Base-by-base conservation (phyloP, 2,797 vertebrate genomes). In the Euphonia xanthogaster region DNA sequence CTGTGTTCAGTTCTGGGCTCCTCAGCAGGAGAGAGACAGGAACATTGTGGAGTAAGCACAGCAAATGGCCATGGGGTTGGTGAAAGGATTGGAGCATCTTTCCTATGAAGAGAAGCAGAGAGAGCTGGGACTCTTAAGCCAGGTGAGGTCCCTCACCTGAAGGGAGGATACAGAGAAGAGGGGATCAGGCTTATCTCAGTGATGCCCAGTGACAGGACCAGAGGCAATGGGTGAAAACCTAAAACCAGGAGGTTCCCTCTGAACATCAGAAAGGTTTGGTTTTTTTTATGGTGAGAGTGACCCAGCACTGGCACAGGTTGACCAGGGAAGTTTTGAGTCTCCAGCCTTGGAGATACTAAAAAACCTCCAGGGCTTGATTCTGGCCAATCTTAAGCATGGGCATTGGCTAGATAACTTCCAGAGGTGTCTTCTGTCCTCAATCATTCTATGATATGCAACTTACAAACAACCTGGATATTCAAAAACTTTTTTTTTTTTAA, bases 401-500 rank as follows among this genome's bases (percentile, higher is more conserved):
- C 1, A 0, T 19, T 67, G 27, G 51, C 27, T 9, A 30, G 9
- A 14, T 31, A 14, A 53, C 2, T 13, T 77, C 19, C n/a, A 71
- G 55, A 66, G 5, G 2, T 42, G 9, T 16, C 22, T 74, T 22
- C 24, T 31, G 45, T 19, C 11, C 6, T 87, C 53, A 66, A 0
- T 23, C 23, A 31, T 54, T 37, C 30, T 37, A 4, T 47, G 33
- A 70, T 25, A 71, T 8, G 3, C 0, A 28, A 77, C 19, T 55
- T 88, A 27, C 4, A 74, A 88, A 40, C 4, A 51, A 44, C 14
- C 3, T 31, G 68, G 71, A 50, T 74, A 62, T 62, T 37, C 0
- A 47, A 50, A n/a, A n/a, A 0, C 0, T 3, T 3, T 3, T 48
- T 62, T 67, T 55, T 9, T 15, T 6, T 6, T 1, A 1, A 80